These are phyloP conservation scores for Semnornis frantzii DNA, from an alignment of 2,113 vertebrate species.

Conservation along the genomic window DNA sequence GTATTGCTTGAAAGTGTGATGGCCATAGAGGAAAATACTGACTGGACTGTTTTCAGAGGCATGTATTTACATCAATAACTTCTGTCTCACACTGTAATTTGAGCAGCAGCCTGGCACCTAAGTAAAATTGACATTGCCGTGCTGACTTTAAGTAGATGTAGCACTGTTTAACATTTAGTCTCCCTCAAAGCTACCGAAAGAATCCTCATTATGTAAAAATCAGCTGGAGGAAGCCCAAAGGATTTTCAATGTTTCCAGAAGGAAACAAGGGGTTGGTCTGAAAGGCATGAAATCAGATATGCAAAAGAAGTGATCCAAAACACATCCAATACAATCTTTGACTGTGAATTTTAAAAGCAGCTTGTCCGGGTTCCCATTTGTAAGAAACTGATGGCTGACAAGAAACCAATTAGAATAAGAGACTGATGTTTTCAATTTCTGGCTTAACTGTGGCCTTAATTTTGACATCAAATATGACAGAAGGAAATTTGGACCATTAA, in stretches of 20 bases:
- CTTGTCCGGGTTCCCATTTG: neutral
- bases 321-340: conserved; percentile 21
- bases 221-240: neutral
- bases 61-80: neutral
- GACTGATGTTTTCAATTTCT: conserved; percentile 49
- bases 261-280: conserved; percentile 8
- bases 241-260: conserved; percentile 12
- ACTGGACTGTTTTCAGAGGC: neutral
- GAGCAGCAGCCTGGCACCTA: neutral
- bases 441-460: conserved; percentile 17
- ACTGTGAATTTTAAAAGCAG: neutral
- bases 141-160: neutral
- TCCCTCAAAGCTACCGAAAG: neutral
- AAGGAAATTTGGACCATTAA: conserved; percentile 32
- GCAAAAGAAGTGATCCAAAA: conserved; percentile 49
- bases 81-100: neutral
- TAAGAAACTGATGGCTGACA: conserved; percentile 47
- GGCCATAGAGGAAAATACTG: neutral
- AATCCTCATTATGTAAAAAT: neutral
- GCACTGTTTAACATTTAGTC: neutral
- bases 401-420: conserved; percentile 31
- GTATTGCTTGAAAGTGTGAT: neutral
- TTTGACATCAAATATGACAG: conserved; percentile 48
- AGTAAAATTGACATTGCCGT: neutral
- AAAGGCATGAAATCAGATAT: conserved; percentile 53